Evolutionary conservation across 2,113 vertebrate species (phyloP).

Genomic region (Manacus vitellinus): DNA sequence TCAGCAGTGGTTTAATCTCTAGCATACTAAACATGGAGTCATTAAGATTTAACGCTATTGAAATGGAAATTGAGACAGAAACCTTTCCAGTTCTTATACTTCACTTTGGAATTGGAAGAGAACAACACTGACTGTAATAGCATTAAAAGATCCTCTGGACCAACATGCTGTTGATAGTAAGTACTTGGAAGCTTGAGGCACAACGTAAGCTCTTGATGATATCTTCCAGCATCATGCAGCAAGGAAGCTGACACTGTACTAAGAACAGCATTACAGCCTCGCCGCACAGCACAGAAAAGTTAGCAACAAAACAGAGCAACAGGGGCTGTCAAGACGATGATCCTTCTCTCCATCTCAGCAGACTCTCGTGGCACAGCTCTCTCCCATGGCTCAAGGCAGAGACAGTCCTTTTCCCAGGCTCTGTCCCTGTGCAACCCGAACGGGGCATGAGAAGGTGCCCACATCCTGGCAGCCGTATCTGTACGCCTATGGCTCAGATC

Average conservation of each 20-base stretch:
- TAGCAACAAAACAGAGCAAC: not conserved
- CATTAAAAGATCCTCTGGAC: constrained; percentile 23
- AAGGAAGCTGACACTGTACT: not conserved
- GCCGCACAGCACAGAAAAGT: not conserved
- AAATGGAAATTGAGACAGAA: constrained; percentile 50
- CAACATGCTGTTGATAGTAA: not conserved
- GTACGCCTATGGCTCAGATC: not conserved
- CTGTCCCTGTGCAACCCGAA: not conserved
- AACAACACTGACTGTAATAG: not conserved
- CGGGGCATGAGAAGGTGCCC: not conserved
- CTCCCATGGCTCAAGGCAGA: not conserved
- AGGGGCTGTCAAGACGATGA: not conserved
- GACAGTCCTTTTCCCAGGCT: not conserved
- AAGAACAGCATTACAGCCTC: not conserved
- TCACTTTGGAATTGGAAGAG: constrained; percentile 13
- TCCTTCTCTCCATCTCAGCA: not conserved
- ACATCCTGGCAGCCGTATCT: not conserved
- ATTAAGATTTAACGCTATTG: not conserved
- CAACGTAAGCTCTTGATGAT: not conserved
- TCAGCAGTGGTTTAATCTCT: constrained; percentile 38
- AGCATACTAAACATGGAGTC: constrained; percentile 10
- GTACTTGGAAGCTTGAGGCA: constrained; percentile 20
- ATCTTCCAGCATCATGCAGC: not conserved
- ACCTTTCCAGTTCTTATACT: constrained; percentile 26
- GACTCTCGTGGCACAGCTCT: not conserved